Evolutionary conservation across 2,888 invertebrate species (phyloP), one percentile per base, ranked within the genome.

Genomic region (Diarsia dahlii): DNA sequence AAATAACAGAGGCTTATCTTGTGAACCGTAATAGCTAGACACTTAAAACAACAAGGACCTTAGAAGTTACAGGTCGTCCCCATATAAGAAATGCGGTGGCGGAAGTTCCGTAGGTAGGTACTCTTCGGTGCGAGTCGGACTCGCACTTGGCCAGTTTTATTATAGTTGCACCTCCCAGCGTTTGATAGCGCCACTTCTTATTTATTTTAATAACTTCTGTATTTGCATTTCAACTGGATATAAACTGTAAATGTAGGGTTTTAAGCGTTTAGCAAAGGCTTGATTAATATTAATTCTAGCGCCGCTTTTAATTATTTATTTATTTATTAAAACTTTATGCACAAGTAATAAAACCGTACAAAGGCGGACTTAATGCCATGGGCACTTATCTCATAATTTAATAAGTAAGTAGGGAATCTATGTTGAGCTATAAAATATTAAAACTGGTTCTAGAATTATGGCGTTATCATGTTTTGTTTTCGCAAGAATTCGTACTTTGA

Each of bases 271-370:
- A 54, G 5, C 10, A 45, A 45, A 65, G 20, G 2, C 68, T 65
- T 56, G 13, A 60, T 69, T 68, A 34, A 45, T 81, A 60, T 75
- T 46, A 81, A 75, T 76, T 65, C 39, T 54, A 39, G 56, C 74
- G n/a, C 23, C 74, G 18, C 34, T 67, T 74, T 67, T 46, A 56
- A 67, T 20, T 67, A n/a, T n/a, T n/a, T n/a, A n/a, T n/a, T n/a
- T n/a, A n/a, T n/a, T n/a, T n/a, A n/a, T n/a, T n/a, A n/a, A n/a
- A n/a, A n/a, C n/a, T n/a, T n/a, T n/a, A n/a, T n/a, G n/a, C n/a
- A n/a, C n/a, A n/a, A n/a, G n/a, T n/a, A n/a, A n/a, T n/a, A n/a
- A n/a, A n/a, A n/a, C n/a, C n/a, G n/a, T n/a, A n/a, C n/a, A n/a
- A n/a, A n/a, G n/a, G n/a, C n/a, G n/a, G n/a, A n/a, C n/a, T n/a